Conservation (phyloP, 2,888 invertebrate genomes). For the Desoria tigrina region DNA sequence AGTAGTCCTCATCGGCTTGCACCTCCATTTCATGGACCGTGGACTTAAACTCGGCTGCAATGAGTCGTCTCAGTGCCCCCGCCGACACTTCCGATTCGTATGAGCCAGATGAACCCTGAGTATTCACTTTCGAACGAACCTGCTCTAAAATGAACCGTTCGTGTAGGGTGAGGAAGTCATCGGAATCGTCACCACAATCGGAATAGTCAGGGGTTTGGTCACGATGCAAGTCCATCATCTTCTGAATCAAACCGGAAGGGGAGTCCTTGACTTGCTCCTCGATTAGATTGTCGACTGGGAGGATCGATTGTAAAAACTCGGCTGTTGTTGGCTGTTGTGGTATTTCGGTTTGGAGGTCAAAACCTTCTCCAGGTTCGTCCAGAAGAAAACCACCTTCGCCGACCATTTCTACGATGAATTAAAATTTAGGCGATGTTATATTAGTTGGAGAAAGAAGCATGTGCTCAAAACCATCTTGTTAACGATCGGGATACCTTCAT, state of each 20-base stretch:
- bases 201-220: constrained; percentile 16
- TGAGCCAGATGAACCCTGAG: neutral
- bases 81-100: neutral
- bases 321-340: constrained; percentile 3
- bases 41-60: constrained; percentile 7
- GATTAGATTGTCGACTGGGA: constrained; percentile 25
- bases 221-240: constrained; percentile 18
- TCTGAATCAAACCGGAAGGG: constrained; percentile 8
- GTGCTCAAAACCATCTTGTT: neutral
- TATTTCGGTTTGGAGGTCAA: neutral
- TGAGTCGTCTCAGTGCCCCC: neutral
- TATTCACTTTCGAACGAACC: constrained; percentile 5
- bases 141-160: constrained; percentile 24
- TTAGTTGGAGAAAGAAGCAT: too few relatives aligned
- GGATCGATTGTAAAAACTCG: constrained; percentile 22
- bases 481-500: too few relatives aligned
- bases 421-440: too few relatives aligned
- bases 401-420: neutral
- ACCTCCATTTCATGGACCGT: constrained; percentile 26
- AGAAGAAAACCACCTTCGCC: neutral
- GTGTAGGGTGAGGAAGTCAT: constrained; percentile 9
- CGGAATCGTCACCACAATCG: constrained; percentile 13
- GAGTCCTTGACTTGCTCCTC: constrained; percentile 10
- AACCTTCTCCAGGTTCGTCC: constrained; percentile 9
- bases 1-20: neutral